Conservation (phyloP, 2,797 vertebrate genomes). For the Glossophaga mutica region DNA sequence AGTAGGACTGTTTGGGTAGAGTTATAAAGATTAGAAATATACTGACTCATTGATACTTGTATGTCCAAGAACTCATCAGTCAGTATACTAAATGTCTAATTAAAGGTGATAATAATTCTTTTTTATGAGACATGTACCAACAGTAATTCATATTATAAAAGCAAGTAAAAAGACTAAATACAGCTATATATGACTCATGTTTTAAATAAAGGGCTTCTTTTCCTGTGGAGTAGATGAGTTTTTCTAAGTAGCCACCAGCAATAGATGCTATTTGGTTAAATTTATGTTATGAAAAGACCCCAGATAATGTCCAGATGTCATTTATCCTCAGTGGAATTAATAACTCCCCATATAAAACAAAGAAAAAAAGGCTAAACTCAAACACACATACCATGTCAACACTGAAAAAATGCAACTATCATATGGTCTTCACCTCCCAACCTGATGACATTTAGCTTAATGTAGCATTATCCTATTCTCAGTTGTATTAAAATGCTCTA, state of each 20-base stretch:
- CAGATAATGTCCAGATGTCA: not conserved
- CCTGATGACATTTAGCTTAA: not conserved
- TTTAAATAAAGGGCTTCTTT: not conserved
- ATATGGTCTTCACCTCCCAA: not conserved
- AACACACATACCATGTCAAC: not conserved
- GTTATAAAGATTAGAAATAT: slow-evolving; percentile 39
- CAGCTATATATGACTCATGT: not conserved
- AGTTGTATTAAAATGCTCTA: not conserved
- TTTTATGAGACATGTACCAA: slow-evolving; percentile 33
- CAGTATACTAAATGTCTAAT: slow-evolving; percentile 54
- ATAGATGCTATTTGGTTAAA: not conserved
- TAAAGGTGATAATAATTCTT: slow-evolving; percentile 40
- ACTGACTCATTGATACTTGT: slow-evolving; percentile 7
- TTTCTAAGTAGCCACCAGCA: not conserved
- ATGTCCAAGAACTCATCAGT: slow-evolving; percentile 27
- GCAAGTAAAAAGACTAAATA: slow-evolving; percentile 2
- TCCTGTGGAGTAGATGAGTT: not conserved
- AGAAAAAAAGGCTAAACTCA: not conserved
- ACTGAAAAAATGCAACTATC: not conserved
- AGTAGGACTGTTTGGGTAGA: slow-evolving; percentile 14
- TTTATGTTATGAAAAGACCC: not conserved
- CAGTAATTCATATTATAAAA: not conserved
- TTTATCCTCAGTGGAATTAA: not conserved
- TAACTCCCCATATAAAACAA: not conserved
- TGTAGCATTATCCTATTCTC: not conserved